These are phyloP conservation scores for Nestor notabilis DNA, from an alignment of 2,113 vertebrate genomes.

Conservation along the genomic window DNA sequence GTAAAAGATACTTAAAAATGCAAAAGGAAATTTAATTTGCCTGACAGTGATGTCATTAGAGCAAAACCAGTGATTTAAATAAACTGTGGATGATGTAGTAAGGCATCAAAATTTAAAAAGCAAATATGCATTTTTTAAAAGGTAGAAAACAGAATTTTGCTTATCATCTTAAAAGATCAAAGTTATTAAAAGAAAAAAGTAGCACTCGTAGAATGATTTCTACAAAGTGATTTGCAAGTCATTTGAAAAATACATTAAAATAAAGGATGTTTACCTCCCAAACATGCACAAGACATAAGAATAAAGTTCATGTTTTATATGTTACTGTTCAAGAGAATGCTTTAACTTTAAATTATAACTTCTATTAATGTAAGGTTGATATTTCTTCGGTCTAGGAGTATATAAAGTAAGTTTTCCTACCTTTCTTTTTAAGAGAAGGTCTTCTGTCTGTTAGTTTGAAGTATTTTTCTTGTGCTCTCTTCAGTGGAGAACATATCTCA, in stretches of 20 bases:
- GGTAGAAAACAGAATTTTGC: not conserved
- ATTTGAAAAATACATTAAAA: not conserved
- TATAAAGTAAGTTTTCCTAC: not conserved
- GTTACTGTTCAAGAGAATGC: not conserved
- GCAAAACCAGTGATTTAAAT: not conserved
- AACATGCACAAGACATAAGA: not conserved
- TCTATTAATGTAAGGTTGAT: accelerated
- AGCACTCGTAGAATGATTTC: not conserved
- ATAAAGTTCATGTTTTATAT: not conserved
- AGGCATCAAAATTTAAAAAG: not conserved
- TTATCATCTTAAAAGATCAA: not conserved
- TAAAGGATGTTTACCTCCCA: not conserved
- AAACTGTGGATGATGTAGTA: not conserved
- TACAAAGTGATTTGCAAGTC: not conserved
- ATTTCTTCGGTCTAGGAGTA: not conserved
- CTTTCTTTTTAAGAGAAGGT: not conserved
- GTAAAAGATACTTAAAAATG: not conserved
- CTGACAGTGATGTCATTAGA: not conserved
- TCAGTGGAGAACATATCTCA: not conserved
- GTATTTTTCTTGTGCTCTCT: not conserved
- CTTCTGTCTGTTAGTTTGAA: not conserved
- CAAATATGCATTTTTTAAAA: not conserved
- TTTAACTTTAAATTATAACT: not conserved
- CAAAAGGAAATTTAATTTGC: not conserved
- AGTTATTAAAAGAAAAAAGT: not conserved